Conservation (phyloP, 2,113 vertebrate species). For the Dicrurus megarhynchus region DNA sequence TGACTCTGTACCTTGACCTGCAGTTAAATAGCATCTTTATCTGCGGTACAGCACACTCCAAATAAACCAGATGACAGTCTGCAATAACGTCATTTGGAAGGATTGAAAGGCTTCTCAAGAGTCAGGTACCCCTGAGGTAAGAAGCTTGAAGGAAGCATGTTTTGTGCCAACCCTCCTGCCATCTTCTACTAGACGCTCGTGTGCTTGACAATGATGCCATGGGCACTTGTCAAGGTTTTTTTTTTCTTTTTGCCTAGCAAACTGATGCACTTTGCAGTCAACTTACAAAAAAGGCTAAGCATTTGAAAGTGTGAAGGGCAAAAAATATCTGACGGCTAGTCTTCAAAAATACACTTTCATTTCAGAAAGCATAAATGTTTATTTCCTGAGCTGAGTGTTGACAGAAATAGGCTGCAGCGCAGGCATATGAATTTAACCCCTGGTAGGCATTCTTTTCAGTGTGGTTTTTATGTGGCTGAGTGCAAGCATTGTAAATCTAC, state of each 20-base stretch:
- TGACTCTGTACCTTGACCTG: constrained; percentile 51
- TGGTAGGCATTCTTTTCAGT: constrained; percentile 70
- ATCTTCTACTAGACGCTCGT: constrained; percentile 52
- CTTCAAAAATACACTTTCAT: constrained; percentile 83
- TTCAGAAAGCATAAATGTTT: constrained; percentile 84
- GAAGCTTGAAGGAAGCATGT: constrained; percentile 68
- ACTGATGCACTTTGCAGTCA: constrained; percentile 80
- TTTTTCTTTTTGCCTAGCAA: constrained; percentile 59
- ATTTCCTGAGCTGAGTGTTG: constrained; percentile 74
- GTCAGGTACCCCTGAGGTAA: constrained; percentile 72
- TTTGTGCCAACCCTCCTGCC: constrained; percentile 67
- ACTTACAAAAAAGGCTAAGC: constrained; percentile 84
- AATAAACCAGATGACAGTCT: constrained; percentile 63
- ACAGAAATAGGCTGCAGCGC: constrained; percentile 83
- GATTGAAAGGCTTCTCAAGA: constrained; percentile 69
- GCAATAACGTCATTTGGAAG: constrained; percentile 54
- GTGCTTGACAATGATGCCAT: constrained; percentile 67
- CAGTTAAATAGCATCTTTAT: constrained; percentile 69
- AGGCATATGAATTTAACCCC: constrained; percentile 83
- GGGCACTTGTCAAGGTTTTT: constrained; percentile 69
- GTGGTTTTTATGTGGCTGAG: constrained; percentile 24
- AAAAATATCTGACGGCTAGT: constrained; percentile 82
- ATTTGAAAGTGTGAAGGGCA: constrained; percentile 85
- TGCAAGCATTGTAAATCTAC: constrained; percentile 40
- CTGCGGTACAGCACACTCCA: constrained; percentile 36